These are phyloP conservation scores for Pimephales promelas DNA, from an alignment of 2,113 vertebrate species.

Conservation along the genomic window DNA sequence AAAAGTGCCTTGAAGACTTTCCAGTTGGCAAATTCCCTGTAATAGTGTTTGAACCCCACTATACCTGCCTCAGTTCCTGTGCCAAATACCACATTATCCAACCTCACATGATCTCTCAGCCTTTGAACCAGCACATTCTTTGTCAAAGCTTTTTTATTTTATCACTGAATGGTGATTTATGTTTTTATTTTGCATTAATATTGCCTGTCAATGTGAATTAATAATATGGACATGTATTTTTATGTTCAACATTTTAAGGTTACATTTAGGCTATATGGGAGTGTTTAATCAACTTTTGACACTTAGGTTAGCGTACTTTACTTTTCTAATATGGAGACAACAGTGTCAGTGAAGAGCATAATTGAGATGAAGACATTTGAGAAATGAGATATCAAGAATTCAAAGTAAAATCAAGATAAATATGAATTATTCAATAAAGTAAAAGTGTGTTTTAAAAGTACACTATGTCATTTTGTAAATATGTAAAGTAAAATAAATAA, in stretches of 20 bases:
- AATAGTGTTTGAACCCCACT: slow-evolving; percentile 25
- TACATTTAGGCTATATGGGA: not conserved
- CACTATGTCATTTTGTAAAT: too few species aligned
- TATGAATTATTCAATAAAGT: not conserved
- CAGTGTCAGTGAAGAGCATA: not conserved
- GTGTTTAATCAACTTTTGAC: not conserved
- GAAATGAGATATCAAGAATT: not conserved
- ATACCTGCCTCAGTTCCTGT: slow-evolving; percentile 12
- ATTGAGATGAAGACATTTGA: not conserved
- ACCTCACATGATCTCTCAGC: slow-evolving; percentile 9
- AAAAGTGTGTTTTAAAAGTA: not conserved
- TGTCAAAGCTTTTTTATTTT: not conserved
- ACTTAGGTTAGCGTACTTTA: not conserved
- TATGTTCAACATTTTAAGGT: not conserved
- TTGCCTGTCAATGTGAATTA: not conserved
- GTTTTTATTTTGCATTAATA: not conserved
- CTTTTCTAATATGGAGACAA: not conserved
- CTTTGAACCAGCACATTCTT: not conserved
- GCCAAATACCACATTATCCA: slow-evolving; percentile 29
- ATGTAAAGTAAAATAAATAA: too few species aligned
- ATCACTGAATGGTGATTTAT: not conserved
- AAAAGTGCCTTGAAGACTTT: not conserved
- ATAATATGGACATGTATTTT: not conserved
- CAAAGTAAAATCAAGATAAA: not conserved
- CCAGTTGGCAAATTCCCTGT: slow-evolving; percentile 17